phyloP scores from a whole-genome alignment of 2,797 vertebrate species.

The Simalia tracyae region DNA sequence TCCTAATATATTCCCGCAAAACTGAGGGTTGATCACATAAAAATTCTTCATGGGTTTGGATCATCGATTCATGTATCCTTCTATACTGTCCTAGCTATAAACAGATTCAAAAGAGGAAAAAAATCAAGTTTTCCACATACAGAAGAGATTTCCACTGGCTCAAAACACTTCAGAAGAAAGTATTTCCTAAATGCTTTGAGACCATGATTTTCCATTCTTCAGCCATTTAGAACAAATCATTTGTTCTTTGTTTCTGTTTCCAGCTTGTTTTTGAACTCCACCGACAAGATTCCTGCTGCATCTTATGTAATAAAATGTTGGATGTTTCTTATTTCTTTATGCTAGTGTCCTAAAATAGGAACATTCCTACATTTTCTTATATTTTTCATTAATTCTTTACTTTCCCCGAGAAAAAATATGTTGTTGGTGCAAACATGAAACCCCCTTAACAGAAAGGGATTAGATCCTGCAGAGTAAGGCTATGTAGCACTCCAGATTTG shows the following conservation, averaged over 20 bases:
- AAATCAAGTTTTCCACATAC: neutral
- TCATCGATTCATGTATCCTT: neutral
- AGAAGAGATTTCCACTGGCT: slow-evolving; percentile 16
- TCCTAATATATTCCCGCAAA: slow-evolving; percentile 36
- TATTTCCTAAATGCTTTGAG: slow-evolving; percentile 27
- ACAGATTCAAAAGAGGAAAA: slow-evolving; percentile 27
- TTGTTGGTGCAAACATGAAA: neutral
- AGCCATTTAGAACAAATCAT: slow-evolving; percentile 24
- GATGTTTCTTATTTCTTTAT: slow-evolving; percentile 12
- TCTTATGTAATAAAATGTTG: neutral
- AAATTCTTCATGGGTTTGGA: neutral
- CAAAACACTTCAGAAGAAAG: slow-evolving; percentile 29
- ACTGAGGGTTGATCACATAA: slow-evolving; percentile 10
- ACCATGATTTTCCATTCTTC: slow-evolving; percentile 8
- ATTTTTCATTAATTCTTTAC: slow-evolving; percentile 33
- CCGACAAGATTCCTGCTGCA: slow-evolving; percentile 7
- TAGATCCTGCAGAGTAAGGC: neutral
- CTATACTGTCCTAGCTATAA: slow-evolving; percentile 17
- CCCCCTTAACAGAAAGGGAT: neutral
- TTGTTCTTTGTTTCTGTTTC: neutral
- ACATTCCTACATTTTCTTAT: neutral
- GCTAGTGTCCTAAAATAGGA: neutral
- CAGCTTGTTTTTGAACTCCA: slow-evolving; percentile 34
- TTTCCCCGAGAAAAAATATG: neutral
- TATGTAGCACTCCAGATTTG: too few relatives aligned